Conservation (phyloP, 2,888 invertebrate species). For the Aphrophora alni region DNA sequence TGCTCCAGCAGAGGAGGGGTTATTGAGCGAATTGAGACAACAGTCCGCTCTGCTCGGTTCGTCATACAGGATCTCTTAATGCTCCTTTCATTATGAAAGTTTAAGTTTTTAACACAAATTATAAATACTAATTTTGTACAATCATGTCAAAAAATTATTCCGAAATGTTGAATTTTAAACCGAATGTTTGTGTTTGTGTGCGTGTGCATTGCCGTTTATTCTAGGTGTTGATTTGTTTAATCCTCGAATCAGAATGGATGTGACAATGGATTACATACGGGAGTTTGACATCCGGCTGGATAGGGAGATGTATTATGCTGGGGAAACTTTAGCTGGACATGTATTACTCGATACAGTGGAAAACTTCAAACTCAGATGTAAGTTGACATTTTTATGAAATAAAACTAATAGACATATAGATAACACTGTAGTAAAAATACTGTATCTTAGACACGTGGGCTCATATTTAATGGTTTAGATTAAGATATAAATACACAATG, state of each 20-base stretch:
- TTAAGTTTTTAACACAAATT: neutral
- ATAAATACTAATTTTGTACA: neutral
- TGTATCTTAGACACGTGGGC: neutral
- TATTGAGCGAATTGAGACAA: constrained; percentile 6
- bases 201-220: neutral
- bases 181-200: neutral
- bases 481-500: no score
- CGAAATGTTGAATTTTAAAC: neutral
- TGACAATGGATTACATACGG: constrained; percentile 74
- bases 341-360: constrained; percentile 74
- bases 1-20: constrained; percentile 1
- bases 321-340: constrained; percentile 70
- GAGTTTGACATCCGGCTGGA: constrained; percentile 78
- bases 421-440: neutral
- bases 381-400: constrained; percentile 52
- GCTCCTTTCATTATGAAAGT: neutral
- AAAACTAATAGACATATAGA: no score
- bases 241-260: constrained; percentile 36
- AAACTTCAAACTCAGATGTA: constrained; percentile 77
- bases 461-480: neutral
- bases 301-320: constrained; percentile 77
- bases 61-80: neutral
- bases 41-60: neutral
- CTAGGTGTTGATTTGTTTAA: neutral
- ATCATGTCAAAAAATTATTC: neutral